Evolutionary conservation across 2,797 vertebrate species (phyloP), one percentile per base, ranked within the genome.

Genomic region (Enteromius mattozi): DNA sequence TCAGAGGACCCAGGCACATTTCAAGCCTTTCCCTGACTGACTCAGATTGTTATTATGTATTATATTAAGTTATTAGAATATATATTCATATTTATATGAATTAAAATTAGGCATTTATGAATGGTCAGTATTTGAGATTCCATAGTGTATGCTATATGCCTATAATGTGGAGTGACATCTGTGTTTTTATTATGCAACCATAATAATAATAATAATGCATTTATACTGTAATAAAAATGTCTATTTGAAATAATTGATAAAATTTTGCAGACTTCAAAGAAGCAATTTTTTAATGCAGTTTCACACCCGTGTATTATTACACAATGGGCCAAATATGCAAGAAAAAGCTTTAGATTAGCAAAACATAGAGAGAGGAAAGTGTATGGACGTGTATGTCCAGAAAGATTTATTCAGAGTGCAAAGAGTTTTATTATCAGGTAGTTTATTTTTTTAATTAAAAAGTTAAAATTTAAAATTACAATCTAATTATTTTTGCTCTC

Each of bases 21-120:
- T 68, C 78, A 92, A 87, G 81, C 42, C 61, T 68, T 68, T 72
- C 85, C 90, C 89, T 65, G 16, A 91, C 90, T 88, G 89, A 91
- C 86, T 92, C 78, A n/a, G 6, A 69, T n/a, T 75, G 42, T 51
- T 35, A 74, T 70, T 70, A 24, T 51, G 24, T 21, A 19, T 56
- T 71, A 56, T 30, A 40, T 19, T 70, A 3, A 17, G 5, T 42
- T 13, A 54, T 37, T 12, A 37, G 35, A 49, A 33, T 47, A 47
- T 8, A 12, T 40, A 78, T 45, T 59, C 0, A 37, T 6, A 61
- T 17, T 42, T 0, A 2, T 19, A 19, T 49, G 27, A 21, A 16
- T 45, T 45, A 8, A 12, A 9, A 21, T 30, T 35, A 9, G 4
- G 47, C 30, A 7, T 54, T 54, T 4, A 54, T 49, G 24, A 16